Evolutionary conservation across 2,113 vertebrate genomes (phyloP).

Genomic region (Chauna torquata): DNA sequence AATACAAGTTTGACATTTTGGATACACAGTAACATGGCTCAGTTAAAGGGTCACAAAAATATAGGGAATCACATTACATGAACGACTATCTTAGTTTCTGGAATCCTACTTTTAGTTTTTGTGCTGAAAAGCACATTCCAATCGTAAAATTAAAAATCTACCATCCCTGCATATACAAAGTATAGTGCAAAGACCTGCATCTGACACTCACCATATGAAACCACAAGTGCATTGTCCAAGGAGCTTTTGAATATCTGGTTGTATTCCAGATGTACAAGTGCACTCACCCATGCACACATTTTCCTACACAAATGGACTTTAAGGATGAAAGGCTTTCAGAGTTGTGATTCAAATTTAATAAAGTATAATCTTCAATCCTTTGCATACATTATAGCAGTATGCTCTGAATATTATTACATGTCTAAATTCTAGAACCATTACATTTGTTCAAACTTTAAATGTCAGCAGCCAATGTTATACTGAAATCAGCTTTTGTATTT

Average conservation of each 20-base stretch:
- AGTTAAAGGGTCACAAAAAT: slow-evolving; percentile 23
- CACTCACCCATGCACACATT: neutral
- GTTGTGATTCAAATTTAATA: neutral
- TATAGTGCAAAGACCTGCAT: neutral
- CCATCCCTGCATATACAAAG: neutral
- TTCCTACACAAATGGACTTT: neutral
- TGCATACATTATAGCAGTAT: neutral
- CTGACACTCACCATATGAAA: neutral
- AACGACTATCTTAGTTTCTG: neutral
- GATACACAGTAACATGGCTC: neutral
- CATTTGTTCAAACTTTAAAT: slow-evolving; percentile 17
- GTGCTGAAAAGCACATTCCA: neutral
- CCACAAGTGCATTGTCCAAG: neutral
- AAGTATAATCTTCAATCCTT: slow-evolving; percentile 1
- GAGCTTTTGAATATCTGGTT: neutral
- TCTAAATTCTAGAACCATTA: neutral
- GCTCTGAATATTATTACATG: neutral
- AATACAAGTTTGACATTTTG: slow-evolving; percentile 25
- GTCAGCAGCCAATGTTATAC: slow-evolving; percentile 2
- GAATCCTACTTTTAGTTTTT: neutral
- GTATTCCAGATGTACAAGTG: neutral
- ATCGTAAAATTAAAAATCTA: neutral
- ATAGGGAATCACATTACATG: neutral
- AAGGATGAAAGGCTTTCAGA: neutral
- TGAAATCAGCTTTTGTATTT: slow-evolving; percentile 51